Evolutionary conservation across 2,113 vertebrate genomes (phyloP), one percentile per base, ranked within the genome.

Genomic region (Xenus cinereus): DNA sequence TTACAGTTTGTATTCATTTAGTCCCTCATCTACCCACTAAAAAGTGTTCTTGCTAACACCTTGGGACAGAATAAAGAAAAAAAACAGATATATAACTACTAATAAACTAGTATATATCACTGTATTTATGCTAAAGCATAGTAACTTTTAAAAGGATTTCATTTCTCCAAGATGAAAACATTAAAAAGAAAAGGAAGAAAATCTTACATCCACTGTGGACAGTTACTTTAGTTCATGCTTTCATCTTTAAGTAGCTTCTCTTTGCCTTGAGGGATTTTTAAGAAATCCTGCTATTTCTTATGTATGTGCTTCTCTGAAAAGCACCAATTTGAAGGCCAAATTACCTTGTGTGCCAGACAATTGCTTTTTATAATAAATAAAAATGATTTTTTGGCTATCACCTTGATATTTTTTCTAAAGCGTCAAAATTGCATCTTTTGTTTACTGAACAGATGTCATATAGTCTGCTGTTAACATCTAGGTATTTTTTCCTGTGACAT

Each of bases 221-320:
- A 95, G 83, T 84, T 71, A 78, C 8, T 94, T 28, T 27, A 37
- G 89, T 74, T 93, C 69, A 33, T 22, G 48, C 87, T 94, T 90
- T 93, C 74, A 90, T 96, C 84, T 93, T 93, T 89, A 92, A 85
- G 83, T 37, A 93, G 76, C 15, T 94, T 94, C 84, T 84, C 76
- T 76, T 76, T 54, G 50, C 76, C 85, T 94, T 64, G 76, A 84
- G 79, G 78, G 78, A 68, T 85, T 90, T 23, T 50, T 91, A 59
- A 94, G 93, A 37, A 86, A 53, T 57, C 64, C 35, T 86, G 45
- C 24, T 74, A 79, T 60, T 89, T 85, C 53, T 68, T 95, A 92
- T 75, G 54, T 22, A 92, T 33, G 21, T 56, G 10, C 35, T 77
- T 91, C 60, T 95, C 74, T 59, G 87, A 76, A 60, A 91, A 95